Conservation (phyloP, 2,797 vertebrate genomes). For the Telmatherina bonti region DNA sequence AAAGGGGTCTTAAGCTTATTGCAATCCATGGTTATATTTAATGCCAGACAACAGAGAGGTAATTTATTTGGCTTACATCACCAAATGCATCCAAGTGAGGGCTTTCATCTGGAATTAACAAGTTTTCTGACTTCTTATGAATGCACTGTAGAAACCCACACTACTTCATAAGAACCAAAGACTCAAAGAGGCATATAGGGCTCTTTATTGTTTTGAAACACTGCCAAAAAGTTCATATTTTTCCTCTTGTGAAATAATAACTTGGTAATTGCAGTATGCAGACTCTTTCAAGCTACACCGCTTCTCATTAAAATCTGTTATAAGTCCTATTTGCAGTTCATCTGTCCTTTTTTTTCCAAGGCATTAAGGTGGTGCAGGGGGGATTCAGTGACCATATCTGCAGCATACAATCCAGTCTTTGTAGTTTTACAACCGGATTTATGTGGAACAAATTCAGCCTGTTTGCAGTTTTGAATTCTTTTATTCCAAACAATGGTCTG, state of each 20-base stretch:
- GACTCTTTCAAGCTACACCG: background rate
- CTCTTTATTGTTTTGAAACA: constrained; percentile 2
- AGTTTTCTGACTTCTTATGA: constrained; percentile 37
- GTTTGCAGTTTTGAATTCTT: constrained; percentile 56
- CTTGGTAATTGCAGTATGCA: background rate
- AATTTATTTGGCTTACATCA: constrained; percentile 63
- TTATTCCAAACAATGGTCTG: constrained; percentile 58
- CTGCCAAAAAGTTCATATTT: background rate
- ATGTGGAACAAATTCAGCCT: constrained; percentile 66
- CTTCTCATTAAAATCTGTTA: background rate
- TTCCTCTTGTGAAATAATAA: background rate
- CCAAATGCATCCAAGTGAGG: constrained; percentile 45
- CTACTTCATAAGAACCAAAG: constrained; percentile 27
- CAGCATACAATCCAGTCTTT: constrained; percentile 52
- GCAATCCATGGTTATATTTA: constrained; percentile 57
- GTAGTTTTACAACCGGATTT: constrained; percentile 64
- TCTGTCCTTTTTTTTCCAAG: background rate
- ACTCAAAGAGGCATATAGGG: constrained; percentile 12
- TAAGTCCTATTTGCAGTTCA: constrained; percentile 11
- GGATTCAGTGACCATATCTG: constrained; percentile 51
- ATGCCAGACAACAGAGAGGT: constrained; percentile 48
- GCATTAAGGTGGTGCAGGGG: constrained; percentile 27
- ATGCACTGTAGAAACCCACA: constrained; percentile 30
- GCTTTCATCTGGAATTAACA: constrained; percentile 58
- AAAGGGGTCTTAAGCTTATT: constrained; percentile 52